Conservation (phyloP, 2,113 vertebrate species). For the Tachuris rubrigastra region DNA sequence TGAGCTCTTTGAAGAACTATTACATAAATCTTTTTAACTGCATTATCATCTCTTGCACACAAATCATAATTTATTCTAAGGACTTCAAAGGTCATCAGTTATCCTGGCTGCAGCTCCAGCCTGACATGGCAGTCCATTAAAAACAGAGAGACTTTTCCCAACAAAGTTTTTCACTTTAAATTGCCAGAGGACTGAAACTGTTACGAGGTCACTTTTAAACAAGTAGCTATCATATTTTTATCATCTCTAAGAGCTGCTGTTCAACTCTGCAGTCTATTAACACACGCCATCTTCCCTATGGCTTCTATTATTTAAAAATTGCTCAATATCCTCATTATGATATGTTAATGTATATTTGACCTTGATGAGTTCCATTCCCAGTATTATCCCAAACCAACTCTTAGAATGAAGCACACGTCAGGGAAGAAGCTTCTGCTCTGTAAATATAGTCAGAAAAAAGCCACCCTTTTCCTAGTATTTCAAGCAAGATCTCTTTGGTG, state of each 20-base stretch:
- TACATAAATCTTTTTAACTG: conserved; percentile 75
- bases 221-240: conserved; percentile 17
- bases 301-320: conserved; percentile 6
- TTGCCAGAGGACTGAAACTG: not conserved
- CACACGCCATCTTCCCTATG: not conserved
- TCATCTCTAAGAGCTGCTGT: conserved; percentile 20
- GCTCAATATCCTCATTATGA: not conserved
- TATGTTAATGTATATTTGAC: not conserved
- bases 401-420: not conserved
- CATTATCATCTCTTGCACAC: conserved; percentile 65
- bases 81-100: conserved; percentile 67
- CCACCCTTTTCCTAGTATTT: not conserved
- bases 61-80: conserved; percentile 68
- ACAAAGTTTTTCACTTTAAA: conserved; percentile 40
- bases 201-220: conserved; percentile 11
- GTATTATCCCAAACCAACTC: not conserved
- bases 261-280: not conserved
- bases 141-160: conserved; percentile 11
- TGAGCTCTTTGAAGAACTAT: conserved; percentile 63
- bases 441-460: conserved; percentile 8
- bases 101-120: conserved; percentile 38
- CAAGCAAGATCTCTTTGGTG: not conserved
- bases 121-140: conserved; percentile 34
- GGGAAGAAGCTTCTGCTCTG: not conserved
- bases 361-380: not conserved